Percentiles rank a stretch among this genome's conserved stretches.
These are phyloP conservation scores for Parasteatoda lunata DNA, from an alignment of 2,888 invertebrate genomes.

Conservation along the genomic window DNA sequence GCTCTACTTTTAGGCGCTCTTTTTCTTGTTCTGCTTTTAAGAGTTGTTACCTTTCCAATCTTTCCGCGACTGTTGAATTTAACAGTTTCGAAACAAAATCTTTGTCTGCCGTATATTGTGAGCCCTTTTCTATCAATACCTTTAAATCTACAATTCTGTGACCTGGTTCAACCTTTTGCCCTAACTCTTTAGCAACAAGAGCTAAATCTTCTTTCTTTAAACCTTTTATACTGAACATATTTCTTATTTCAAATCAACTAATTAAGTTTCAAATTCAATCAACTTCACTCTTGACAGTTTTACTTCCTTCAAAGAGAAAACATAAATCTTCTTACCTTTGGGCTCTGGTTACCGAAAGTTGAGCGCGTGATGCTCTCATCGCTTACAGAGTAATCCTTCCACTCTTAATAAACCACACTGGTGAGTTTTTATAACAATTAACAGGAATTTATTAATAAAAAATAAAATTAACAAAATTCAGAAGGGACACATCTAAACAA, in stretches of 20 bases:
- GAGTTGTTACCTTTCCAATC: neutral
- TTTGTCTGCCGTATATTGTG: neutral
- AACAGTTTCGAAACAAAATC: neutral
- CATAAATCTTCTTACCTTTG: too few relatives aligned
- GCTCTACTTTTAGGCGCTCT: neutral
- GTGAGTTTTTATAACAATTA: too few relatives aligned
- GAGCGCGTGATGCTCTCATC: too few relatives aligned
- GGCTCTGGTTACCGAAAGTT: too few relatives aligned
- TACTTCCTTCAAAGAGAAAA: too few relatives aligned
- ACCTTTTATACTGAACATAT: neutral
- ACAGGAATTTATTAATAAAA: too few relatives aligned
- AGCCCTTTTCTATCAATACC: slow-evolving; percentile 8
- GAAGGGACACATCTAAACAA: too few relatives aligned
- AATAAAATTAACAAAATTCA: too few relatives aligned
- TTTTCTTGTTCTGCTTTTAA: neutral
- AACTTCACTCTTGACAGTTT: too few relatives aligned
- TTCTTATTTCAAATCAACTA: neutral
- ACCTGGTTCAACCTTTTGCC: neutral
- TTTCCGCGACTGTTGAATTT: neutral
- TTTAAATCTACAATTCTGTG: slow-evolving; percentile 1
- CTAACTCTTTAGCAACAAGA: slow-evolving; percentile 7
- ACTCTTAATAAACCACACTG: too few relatives aligned
- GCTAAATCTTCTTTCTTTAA: slow-evolving; percentile 2
- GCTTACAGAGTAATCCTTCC: too few relatives aligned
- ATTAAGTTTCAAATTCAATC: too few relatives aligned